Percentiles rank a stretch among this genome's conserved stretches.
These are phyloP conservation scores for Tipula unca DNA, from an alignment of 2,888 invertebrate genomes.

Conservation along the genomic window DNA sequence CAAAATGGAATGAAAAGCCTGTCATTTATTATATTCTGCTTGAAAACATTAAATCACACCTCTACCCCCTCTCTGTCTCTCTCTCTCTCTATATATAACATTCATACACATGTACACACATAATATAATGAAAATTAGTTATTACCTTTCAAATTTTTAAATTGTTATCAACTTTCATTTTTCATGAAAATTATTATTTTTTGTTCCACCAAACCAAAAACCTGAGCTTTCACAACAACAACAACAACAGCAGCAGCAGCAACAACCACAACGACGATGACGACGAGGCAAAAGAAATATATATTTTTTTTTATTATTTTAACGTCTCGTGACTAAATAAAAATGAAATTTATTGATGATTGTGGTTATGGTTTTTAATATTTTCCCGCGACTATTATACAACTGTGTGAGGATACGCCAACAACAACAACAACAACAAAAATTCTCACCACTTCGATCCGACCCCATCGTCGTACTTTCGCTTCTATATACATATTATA, in stretches of 20 bases:
- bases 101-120: not conserved
- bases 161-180: slow-evolving; percentile 14
- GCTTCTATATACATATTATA: not conserved
- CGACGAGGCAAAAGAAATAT: not conserved
- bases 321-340: slow-evolving; percentile 14
- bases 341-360: not conserved
- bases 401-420: not conserved
- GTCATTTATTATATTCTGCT: slow-evolving; percentile 2
- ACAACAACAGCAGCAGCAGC: not conserved
- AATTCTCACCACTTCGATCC: not conserved
- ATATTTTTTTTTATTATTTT: not conserved
- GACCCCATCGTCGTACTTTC: not conserved
- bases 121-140: slow-evolving; percentile 1
- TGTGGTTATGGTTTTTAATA: slow-evolving; percentile 14
- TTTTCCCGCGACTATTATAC: not conserved
- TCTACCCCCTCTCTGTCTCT: not conserved
- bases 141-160: slow-evolving; percentile 8
- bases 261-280: not conserved
- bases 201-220: not conserved
- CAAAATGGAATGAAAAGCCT: not conserved
- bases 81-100: not conserved
- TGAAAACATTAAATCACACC: slow-evolving; percentile 8
- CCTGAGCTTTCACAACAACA: not conserved
- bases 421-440: not conserved
- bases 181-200: not conserved